phyloP scores from a whole-genome alignment of 2,113 vertebrate genomes.

The Hyperopisus bebe region DNA sequence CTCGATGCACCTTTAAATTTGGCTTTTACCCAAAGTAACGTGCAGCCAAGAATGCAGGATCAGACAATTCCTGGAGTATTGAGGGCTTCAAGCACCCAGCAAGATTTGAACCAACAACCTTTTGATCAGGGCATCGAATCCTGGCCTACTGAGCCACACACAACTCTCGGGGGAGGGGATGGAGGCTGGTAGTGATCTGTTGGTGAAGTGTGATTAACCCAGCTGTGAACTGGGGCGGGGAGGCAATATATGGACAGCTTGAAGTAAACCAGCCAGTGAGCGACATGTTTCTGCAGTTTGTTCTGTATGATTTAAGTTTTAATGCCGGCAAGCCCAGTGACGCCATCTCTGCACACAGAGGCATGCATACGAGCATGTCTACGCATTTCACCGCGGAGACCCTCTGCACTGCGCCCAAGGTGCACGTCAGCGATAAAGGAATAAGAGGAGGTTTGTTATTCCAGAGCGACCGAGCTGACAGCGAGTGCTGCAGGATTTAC shows the following conservation, averaged over 20 bases:
- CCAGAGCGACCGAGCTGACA: neutral
- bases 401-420: neutral
- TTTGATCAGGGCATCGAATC: neutral
- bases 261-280: neutral
- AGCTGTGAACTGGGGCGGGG: neutral
- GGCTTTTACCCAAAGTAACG: neutral
- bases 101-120: neutral
- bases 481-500: neutral
- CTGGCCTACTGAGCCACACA: neutral
- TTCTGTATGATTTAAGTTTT: neutral
- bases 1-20: neutral
- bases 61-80: neutral
- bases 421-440: conserved; percentile 18
- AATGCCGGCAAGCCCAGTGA: neutral
- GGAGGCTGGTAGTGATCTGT: neutral
- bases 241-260: neutral
- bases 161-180: neutral
- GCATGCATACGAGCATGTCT: neutral
- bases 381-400: neutral
- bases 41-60: neutral
- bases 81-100: neutral
- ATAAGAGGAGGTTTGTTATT: neutral
- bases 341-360: neutral
- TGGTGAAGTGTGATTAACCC: neutral
- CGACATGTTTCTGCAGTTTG: neutral